These are phyloP conservation scores for Euzophera pinguis DNA, from an alignment of 2,888 invertebrate species.

Conservation along the genomic window DNA sequence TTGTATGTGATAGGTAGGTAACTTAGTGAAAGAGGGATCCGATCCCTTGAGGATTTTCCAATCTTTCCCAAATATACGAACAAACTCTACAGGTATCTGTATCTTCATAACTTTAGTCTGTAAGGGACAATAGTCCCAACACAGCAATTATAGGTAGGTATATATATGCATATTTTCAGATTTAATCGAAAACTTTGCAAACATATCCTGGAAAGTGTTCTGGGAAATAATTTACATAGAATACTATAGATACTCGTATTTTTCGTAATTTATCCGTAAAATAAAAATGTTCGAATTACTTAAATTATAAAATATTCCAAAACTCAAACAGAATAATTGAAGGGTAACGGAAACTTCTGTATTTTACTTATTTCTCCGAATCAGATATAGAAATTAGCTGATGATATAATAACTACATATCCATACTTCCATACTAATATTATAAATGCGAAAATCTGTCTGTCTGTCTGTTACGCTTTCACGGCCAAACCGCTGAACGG, in stretches of 20 bases:
- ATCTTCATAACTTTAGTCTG: conserved; percentile 7
- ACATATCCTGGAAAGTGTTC: background rate
- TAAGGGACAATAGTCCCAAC: conserved; percentile 9
- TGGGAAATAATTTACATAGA: background rate
- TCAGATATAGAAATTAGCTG: too few species aligned
- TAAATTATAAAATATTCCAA: too few species aligned
- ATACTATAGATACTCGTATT: too few species aligned
- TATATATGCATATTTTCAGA: conserved; percentile 9
- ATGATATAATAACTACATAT: too few species aligned
- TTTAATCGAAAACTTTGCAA: conserved; percentile 7
- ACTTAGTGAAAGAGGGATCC: conserved; percentile 1
- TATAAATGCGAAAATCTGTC: too few species aligned
- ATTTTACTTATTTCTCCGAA: too few species aligned
- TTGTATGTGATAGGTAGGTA: background rate
- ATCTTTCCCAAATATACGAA: conserved; percentile 1
- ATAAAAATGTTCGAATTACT: too few species aligned
- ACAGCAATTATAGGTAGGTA: conserved; percentile 1
- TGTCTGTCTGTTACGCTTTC: too few species aligned
- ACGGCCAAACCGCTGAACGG: too few species aligned
- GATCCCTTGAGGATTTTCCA: conserved; percentile 4
- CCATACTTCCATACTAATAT: too few species aligned
- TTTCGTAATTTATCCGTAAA: too few species aligned
- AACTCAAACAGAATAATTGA: too few species aligned
- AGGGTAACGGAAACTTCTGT: background rate
- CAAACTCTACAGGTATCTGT: conserved; percentile 9